Percentiles rank a stretch among this genome's conserved stretches.
These are phyloP conservation scores for Chloropsis hardwickii DNA, from an alignment of 2,113 vertebrate genomes.

Conservation along the genomic window DNA sequence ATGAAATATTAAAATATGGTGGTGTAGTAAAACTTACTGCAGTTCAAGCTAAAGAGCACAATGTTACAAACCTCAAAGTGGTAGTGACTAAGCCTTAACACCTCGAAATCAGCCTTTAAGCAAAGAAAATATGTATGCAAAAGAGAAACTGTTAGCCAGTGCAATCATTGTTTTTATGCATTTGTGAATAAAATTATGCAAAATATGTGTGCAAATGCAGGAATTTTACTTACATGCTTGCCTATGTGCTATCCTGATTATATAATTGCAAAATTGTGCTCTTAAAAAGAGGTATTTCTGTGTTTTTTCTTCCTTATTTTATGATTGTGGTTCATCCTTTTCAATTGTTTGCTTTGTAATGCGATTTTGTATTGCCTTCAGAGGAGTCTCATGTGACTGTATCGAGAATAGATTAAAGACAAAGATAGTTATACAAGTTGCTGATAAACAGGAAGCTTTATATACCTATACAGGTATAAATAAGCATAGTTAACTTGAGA, in stretches of 20 bases:
- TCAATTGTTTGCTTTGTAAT: neutral
- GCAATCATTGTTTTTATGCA: neutral
- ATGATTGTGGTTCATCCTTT: neutral
- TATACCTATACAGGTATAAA: neutral
- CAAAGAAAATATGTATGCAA: neutral
- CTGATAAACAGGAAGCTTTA: neutral
- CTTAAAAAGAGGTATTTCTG: neutral
- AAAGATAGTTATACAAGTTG: neutral
- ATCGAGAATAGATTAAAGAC: neutral
- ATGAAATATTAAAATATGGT: neutral
- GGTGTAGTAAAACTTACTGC: neutral
- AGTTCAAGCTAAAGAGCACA: neutral
- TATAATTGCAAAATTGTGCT: neutral
- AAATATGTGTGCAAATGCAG: neutral
- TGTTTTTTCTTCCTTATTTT: neutral
- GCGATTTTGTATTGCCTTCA: neutral
- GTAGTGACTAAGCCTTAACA: neutral
- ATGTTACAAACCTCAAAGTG: neutral
- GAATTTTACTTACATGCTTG: neutral
- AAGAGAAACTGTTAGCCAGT: neutral
- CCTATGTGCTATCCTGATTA: neutral
- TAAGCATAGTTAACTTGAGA: neutral
- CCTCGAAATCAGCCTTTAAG: neutral
- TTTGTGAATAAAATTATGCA: neutral
- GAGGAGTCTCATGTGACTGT: fast-evolving